A percentile compares a stretch with the other conserved stretches of the same genome.
Evolutionary conservation across 37 sponge, comb jelly and placozoan genomes (phyloP).

Genomic region (Axinella damicornis): DNA sequence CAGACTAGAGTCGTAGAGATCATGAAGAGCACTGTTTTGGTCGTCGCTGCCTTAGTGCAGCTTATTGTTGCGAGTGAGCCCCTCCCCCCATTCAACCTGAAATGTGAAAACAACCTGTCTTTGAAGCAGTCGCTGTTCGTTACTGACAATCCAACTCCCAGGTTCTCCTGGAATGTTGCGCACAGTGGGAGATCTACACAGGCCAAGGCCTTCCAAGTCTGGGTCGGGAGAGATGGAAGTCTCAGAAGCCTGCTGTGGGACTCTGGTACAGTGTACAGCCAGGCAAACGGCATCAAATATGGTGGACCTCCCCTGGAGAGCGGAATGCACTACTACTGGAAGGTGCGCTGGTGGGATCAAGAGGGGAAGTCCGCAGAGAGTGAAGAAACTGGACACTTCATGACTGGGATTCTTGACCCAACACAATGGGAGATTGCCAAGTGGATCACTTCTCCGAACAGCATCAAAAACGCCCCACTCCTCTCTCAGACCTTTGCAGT

Average conservation of each 20-base stretch:
- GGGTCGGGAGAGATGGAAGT: neutral
- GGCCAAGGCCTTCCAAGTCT: slow-evolving; percentile 49
- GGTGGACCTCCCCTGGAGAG: slow-evolving; percentile 46
- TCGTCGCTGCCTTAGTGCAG: neutral
- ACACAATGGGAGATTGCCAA: slow-evolving; percentile 25
- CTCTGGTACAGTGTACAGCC: slow-evolving; percentile 32
- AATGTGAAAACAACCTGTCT: slow-evolving; percentile 25
- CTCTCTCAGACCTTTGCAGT: slow-evolving; percentile 1
- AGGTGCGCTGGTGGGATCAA: slow-evolving; percentile 73
- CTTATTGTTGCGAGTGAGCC: slow-evolving; percentile 4
- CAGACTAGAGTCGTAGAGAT: too few relatives aligned
- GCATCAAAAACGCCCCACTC: slow-evolving; percentile 15
- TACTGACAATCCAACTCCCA: slow-evolving; percentile 55
- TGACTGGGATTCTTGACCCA: slow-evolving; percentile 32
- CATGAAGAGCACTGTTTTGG: too few relatives aligned
- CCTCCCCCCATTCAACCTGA: slow-evolving; percentile 32
- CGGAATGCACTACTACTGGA: slow-evolving; percentile 43
- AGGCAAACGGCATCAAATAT: slow-evolving; percentile 6
- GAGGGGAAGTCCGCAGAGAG: slow-evolving; percentile 31
- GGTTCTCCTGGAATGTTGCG: slow-evolving; percentile 60
- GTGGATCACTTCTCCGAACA: slow-evolving; percentile 54
- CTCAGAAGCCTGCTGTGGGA: slow-evolving; percentile 44
- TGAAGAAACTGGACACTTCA: slow-evolving; percentile 48
- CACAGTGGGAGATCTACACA: slow-evolving; percentile 51
- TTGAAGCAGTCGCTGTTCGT: slow-evolving; percentile 5